These are phyloP conservation scores for Ranitomeya variabilis DNA, from an alignment of 2,113 vertebrate genomes.

Conservation along the genomic window DNA sequence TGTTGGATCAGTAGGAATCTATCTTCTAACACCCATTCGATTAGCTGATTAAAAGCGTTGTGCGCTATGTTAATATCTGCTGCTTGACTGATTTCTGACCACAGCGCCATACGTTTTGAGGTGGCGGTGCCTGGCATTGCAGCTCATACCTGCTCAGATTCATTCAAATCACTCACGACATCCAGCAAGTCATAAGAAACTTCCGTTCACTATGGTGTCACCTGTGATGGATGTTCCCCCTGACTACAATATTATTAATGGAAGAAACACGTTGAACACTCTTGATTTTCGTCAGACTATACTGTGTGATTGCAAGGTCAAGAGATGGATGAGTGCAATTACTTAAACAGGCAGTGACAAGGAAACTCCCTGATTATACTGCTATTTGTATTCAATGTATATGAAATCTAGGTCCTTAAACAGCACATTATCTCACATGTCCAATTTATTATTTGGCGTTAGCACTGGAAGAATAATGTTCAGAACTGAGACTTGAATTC, in stretches of 20 bases:
- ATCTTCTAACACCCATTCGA: no score
- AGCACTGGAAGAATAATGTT: background rate
- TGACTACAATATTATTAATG: conserved; percentile 38
- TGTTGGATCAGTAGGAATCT: no score
- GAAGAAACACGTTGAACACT: conserved; percentile 16
- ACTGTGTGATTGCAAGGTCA: conserved; percentile 33
- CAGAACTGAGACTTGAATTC: background rate
- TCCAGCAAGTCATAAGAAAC: background rate
- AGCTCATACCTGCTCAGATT: no score
- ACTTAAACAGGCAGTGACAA: conserved; percentile 10
- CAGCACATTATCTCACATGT: background rate
- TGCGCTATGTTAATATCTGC: no score
- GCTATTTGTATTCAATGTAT: conserved; percentile 17
- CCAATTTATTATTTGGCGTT: background rate
- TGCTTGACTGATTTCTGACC: no score
- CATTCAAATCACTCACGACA: background rate
- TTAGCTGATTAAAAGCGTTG: no score
- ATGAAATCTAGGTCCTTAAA: background rate
- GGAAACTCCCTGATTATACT: background rate
- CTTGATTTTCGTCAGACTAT: conserved; percentile 40
- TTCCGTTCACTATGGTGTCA: background rate
- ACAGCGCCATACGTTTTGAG: no score
- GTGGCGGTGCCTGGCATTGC: no score
- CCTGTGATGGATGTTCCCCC: conserved; percentile 13
- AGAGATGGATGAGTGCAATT: conserved; percentile 23